Conservation (phyloP, 2,113 vertebrate genomes). For the Psittacula cyanocephala region DNA sequence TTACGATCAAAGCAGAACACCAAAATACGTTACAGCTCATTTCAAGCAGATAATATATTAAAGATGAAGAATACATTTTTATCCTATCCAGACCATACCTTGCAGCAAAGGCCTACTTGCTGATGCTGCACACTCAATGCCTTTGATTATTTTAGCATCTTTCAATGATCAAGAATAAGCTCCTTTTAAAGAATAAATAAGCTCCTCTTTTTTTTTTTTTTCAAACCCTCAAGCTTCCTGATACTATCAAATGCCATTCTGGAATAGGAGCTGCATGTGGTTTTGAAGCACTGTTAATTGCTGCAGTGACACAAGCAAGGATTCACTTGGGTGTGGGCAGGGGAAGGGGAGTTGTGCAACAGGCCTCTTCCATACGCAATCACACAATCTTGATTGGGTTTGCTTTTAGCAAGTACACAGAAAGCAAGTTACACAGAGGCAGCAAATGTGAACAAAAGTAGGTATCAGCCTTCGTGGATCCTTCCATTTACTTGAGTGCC, state of each 20-base stretch:
- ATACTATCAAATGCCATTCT: constrained; percentile 18
- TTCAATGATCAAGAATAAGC: neutral
- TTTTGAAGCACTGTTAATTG: constrained; percentile 32
- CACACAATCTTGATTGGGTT: accelerated
- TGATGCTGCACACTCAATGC: neutral
- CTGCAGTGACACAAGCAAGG: constrained; percentile 10
- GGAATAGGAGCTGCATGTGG: neutral
- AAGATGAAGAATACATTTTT: neutral
- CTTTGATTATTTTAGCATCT: neutral
- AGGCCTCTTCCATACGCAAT: neutral
- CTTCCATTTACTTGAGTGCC: neutral
- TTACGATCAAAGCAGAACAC: constrained; percentile 37
- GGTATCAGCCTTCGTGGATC: neutral
- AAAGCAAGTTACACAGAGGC: neutral
- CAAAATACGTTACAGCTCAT: neutral
- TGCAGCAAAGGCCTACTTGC: neutral
- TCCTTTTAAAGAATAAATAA: neutral
- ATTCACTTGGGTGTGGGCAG: neutral
- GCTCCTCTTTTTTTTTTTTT: neutral
- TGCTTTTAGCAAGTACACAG: neutral
- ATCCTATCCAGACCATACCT: neutral
- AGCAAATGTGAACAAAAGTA: neutral
- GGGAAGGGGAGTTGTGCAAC: neutral
- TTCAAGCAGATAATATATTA: neutral
- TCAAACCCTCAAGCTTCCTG: neutral